These are phyloP conservation scores for Arion vulgaris DNA, from an alignment of 1,140 invertebrate species.

Conservation along the genomic window DNA sequence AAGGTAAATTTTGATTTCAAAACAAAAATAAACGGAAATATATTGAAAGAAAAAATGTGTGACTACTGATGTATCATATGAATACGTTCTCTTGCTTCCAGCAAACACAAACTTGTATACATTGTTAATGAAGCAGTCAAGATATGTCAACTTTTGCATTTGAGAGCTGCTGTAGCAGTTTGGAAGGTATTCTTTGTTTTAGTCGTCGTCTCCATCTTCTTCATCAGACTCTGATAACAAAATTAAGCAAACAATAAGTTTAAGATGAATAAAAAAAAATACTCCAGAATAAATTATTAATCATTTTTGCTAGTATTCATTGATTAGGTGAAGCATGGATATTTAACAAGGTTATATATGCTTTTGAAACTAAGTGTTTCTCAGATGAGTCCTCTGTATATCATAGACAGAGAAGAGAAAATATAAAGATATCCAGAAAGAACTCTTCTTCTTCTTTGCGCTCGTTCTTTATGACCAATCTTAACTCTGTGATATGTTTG, in stretches of 20 bases:
- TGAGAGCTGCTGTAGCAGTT: not conserved
- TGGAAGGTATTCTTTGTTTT: not conserved
- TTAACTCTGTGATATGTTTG: too few relatives aligned
- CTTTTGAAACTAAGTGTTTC: too few relatives aligned
- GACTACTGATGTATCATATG: not conserved
- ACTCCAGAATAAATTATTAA: not conserved
- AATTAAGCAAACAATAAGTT: not conserved
- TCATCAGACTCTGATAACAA: slow-evolving; percentile 13
- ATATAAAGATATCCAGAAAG: too few relatives aligned
- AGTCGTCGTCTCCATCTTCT: slow-evolving; percentile 21
- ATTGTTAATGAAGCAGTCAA: not conserved
- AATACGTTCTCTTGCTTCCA: not conserved
- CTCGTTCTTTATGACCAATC: too few relatives aligned
- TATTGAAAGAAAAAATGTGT: not conserved
- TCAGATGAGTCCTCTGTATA: not conserved
- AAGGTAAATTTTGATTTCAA: not conserved
- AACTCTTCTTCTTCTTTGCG: too few relatives aligned
- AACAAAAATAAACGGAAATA: not conserved
- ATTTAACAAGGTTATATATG: too few relatives aligned
- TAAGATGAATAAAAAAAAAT: not conserved
- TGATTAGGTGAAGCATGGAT: not conserved
- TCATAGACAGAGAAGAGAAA: too few relatives aligned
- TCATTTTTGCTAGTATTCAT: too few relatives aligned
- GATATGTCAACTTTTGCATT: not conserved
- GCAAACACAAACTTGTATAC: not conserved